A percentile compares a stretch with the other conserved stretches of the same genome.
phyloP scores from a whole-genome alignment of 2,113 vertebrate genomes.

The Argyrosomus japonicus region DNA sequence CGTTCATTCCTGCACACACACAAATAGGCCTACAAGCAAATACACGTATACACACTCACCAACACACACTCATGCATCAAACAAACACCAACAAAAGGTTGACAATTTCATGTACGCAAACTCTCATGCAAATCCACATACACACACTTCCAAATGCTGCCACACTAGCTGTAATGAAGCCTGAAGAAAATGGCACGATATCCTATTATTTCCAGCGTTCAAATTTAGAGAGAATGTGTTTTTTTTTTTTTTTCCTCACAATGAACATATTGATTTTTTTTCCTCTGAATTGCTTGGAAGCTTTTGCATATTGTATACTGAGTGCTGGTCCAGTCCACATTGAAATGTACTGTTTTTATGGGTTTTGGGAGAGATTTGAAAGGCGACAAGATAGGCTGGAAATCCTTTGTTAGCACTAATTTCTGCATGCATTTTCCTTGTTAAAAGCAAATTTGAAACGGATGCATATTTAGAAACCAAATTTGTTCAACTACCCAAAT shows the following conservation, averaged over 20 bases:
- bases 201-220: constrained; percentile 68
- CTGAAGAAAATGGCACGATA: constrained; percentile 65
- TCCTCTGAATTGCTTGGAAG: constrained; percentile 70
- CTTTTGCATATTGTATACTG: constrained; percentile 65
- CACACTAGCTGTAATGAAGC: constrained; percentile 68
- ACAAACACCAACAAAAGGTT: constrained; percentile 41
- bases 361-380: constrained; percentile 60
- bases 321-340: constrained; percentile 56
- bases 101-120: constrained; percentile 24
- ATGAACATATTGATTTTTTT: constrained; percentile 74
- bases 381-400: constrained; percentile 38
- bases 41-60: constrained; percentile 11
- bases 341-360: constrained; percentile 54
- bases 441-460: constrained; percentile 56
- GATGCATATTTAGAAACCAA: constrained; percentile 48
- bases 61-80: constrained; percentile 42
- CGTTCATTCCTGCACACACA: constrained; percentile 72
- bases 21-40: constrained; percentile 34
- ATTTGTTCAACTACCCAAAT: constrained; percentile 51
- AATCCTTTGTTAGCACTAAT: constrained; percentile 49
- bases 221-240: constrained; percentile 63
- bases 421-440: constrained; percentile 49
- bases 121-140: constrained; percentile 15
- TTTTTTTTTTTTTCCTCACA: constrained; percentile 57
- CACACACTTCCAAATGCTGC: constrained; percentile 45